Conservation (phyloP, 1,140 invertebrate species). For the Ostrea denselamellosa region DNA sequence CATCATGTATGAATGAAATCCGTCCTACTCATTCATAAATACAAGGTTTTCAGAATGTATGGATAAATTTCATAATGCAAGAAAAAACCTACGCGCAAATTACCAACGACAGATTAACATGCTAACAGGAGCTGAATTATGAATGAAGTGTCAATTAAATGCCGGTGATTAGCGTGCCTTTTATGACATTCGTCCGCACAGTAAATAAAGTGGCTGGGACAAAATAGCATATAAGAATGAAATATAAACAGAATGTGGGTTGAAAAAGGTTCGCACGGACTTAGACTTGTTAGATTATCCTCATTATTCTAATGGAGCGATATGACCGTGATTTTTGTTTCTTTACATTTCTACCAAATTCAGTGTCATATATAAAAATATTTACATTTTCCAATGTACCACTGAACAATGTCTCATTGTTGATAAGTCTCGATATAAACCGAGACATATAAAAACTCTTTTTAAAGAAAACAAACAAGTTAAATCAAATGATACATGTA, state of each 20-base stretch:
- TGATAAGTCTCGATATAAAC: too few species aligned
- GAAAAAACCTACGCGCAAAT: constrained; percentile 9
- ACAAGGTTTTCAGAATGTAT: background rate
- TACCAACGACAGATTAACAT: background rate
- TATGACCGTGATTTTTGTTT: background rate
- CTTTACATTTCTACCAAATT: background rate
- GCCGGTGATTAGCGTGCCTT: background rate
- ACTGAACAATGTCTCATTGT: too few species aligned
- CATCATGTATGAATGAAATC: background rate
- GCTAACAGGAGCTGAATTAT: background rate
- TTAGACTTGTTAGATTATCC: background rate
- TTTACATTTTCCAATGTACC: too few species aligned
- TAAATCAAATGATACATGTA: too few species aligned
- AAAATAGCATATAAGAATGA: background rate
- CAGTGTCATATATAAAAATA: too few species aligned
- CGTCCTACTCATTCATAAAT: background rate
- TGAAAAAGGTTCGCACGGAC: background rate
- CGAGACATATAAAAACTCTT: too few species aligned
- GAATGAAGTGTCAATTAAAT: background rate
- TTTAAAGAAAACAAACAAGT: too few species aligned
- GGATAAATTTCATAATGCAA: background rate
- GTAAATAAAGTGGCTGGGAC: background rate
- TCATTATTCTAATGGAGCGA: background rate
- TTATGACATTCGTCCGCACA: background rate
- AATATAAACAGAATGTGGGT: constrained; percentile 16